phyloP scores from a whole-genome alignment of 53 echinoderm and acorn worm genomes.

The Paelopatides confundens region DNA sequence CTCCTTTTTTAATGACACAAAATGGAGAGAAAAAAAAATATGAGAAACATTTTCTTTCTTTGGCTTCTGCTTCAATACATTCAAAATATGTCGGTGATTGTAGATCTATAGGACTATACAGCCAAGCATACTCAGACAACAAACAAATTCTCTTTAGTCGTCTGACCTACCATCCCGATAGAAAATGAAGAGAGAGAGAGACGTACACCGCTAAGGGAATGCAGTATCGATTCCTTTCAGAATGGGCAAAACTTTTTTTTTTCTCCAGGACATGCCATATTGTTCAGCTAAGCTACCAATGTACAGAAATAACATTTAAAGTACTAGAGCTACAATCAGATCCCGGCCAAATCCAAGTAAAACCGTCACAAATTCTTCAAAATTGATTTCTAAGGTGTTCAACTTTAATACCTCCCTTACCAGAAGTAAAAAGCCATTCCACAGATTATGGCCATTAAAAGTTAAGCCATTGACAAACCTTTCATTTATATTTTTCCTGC shows the following conservation, averaged over 20 bases:
- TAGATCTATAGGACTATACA: too few relatives aligned
- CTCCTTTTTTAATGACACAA: too few relatives aligned
- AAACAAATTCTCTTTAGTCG: neutral
- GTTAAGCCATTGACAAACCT: too few relatives aligned
- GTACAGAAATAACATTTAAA: neutral
- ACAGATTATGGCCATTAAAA: too few relatives aligned
- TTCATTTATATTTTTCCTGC: too few relatives aligned
- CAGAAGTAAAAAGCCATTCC: too few relatives aligned
- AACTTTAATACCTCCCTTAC: too few relatives aligned
- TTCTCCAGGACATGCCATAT: conserved; percentile 3
- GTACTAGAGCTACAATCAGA: too few relatives aligned
- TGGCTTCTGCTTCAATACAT: neutral
- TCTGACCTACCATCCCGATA: neutral
- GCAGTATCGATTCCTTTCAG: neutral
- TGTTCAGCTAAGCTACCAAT: neutral
- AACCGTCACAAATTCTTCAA: neutral
- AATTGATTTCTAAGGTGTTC: too few relatives aligned
- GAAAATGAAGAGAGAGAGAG: neutral
- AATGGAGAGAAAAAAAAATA: too few relatives aligned
- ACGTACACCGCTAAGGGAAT: neutral
- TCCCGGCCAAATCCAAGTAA: neutral
- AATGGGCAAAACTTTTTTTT: neutral
- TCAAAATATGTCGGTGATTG: neutral
- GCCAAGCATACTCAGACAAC: neutral
- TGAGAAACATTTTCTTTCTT: too few relatives aligned